Evolutionary conservation across 2,797 vertebrate species (phyloP).

Genomic region (Amazona ochrocephala): DNA sequence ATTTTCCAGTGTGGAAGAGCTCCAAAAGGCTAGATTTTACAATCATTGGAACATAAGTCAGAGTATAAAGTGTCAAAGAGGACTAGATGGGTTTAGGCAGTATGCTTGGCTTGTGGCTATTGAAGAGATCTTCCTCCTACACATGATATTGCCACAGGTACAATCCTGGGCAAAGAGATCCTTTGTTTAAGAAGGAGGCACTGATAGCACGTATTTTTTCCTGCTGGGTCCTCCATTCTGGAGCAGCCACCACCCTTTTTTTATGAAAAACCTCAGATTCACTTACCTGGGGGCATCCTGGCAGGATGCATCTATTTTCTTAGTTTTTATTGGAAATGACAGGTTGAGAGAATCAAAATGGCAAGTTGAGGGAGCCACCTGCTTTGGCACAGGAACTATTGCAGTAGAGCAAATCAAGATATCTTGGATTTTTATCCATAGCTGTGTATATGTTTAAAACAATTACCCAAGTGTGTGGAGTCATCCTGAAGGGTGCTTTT

Average conservation of each 20-base stretch:
- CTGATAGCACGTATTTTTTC: not conserved
- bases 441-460: not conserved
- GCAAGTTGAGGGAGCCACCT: not conserved
- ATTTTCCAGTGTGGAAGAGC: slow-evolving; percentile 57
- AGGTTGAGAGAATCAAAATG: not conserved
- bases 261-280: not conserved
- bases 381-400: not conserved
- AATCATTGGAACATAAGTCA: slow-evolving; percentile 12
- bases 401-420: not conserved
- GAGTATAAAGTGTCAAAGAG: not conserved
- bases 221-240: not conserved
- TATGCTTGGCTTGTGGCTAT: not conserved
- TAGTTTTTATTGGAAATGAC: not conserved
- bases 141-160: not conserved
- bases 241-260: not conserved
- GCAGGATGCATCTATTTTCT: not conserved
- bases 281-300: not conserved
- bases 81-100: not conserved
- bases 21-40: slow-evolving; percentile 53
- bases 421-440: not conserved
- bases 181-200: not conserved
- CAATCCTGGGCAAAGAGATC: not conserved
- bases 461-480: not conserved
- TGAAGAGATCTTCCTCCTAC: not conserved
- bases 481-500: not conserved